phyloP scores from a whole-genome alignment of 2,113 vertebrate species.

The Hippocampus comes region DNA sequence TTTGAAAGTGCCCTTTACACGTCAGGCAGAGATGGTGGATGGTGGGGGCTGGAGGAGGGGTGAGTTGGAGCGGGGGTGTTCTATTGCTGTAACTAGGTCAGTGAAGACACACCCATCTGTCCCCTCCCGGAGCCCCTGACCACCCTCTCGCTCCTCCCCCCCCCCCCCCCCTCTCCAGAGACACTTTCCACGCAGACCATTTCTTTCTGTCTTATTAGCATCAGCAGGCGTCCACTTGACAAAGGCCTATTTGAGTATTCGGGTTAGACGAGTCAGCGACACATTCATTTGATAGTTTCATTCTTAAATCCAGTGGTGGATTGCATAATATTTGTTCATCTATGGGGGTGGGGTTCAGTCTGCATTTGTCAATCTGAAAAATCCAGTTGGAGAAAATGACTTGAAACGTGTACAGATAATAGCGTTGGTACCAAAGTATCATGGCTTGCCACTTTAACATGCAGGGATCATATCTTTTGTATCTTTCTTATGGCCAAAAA shows the following conservation, averaged over 20 bases:
- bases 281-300: constrained; percentile 11
- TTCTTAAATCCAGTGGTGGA: constrained; percentile 17
- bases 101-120: constrained; percentile 60
- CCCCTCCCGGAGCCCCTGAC: constrained; percentile 44
- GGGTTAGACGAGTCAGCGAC: constrained; percentile 29
- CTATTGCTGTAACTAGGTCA: constrained; percentile 69
- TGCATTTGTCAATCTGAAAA: constrained; percentile 29
- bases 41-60: neutral
- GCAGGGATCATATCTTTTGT: neutral
- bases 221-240: constrained; percentile 19
- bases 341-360: constrained; percentile 23
- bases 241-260: constrained; percentile 13
- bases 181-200: constrained; percentile 39
- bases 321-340: constrained; percentile 40
- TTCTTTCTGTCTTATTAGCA: constrained; percentile 15
- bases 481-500: neutral
- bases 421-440: neutral
- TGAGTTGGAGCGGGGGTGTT: constrained; percentile 27
- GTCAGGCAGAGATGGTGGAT: constrained; percentile 29
- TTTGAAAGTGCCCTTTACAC: constrained; percentile 67
- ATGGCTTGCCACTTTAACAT: neutral
- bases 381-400: neutral
- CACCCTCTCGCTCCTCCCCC: constrained; percentile 20
- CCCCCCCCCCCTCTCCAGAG: constrained; percentile 2
- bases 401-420: neutral